phyloP scores from a whole-genome alignment of 2,888 invertebrate genomes.

The Trachelus troglodyta region DNA sequence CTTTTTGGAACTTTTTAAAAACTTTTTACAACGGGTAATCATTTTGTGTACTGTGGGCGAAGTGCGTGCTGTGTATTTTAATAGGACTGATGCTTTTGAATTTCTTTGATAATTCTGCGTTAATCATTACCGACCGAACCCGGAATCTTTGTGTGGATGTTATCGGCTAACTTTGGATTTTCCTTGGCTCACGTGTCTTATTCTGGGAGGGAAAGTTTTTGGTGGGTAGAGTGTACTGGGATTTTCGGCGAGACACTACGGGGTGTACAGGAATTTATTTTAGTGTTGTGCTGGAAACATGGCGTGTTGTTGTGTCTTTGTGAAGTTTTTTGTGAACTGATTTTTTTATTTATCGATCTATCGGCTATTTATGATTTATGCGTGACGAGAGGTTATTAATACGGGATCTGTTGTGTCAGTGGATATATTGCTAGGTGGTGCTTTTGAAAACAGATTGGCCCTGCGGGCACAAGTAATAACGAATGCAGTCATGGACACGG shows the following conservation, averaged over 20 bases:
- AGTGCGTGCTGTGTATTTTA: neutral
- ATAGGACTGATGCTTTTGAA: neutral
- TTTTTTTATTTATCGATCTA: neutral
- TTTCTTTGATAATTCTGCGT: neutral
- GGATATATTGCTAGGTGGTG: neutral
- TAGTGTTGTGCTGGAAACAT: neutral
- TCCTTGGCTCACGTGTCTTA: neutral
- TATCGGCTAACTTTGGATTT: neutral
- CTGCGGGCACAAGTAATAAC: neutral
- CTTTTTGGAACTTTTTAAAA: neutral
- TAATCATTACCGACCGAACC: neutral
- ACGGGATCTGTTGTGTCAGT: neutral
- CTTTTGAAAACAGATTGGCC: neutral
- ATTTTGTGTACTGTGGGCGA: neutral
- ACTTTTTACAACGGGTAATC: neutral
- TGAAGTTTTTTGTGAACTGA: neutral
- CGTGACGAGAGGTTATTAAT: neutral
- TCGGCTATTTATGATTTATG: neutral
- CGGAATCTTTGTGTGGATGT: neutral
- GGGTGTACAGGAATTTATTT: neutral
- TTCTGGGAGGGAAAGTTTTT: neutral
- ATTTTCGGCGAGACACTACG: neutral
- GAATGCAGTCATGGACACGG: conserved; percentile 2
- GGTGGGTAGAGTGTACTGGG: neutral
- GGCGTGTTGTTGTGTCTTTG: neutral